Evolutionary conservation across 2,888 invertebrate species (phyloP), one percentile per base, ranked within the genome.

Genomic region (Drosophila imparisetae): DNA sequence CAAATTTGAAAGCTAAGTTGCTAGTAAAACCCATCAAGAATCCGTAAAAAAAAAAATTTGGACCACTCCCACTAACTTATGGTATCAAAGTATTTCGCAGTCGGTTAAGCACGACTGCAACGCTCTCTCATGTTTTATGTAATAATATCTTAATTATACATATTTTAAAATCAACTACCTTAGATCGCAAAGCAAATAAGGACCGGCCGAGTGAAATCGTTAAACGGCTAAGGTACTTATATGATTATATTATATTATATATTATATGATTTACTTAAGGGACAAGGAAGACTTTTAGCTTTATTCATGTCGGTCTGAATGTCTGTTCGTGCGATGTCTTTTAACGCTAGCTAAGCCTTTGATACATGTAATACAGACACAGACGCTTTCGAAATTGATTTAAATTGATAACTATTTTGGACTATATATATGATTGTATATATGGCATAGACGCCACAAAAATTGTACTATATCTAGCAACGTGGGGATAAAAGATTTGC

Each of bases 211-310:
- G 55, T 8, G 66, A 78, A 18, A 34, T 80, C 4, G 27, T 73
- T 1, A 66, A 66, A 4, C 68, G 61, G 0, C 38, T 83, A 27
- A 82, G 83, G 83, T 83, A 72, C 13, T 32, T 48, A 21, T 48
- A 24, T 45, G 4, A 45, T 15, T 45, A 29, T 7, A 3, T 18
- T 8, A 15, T 27, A 48, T 15, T 27, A 18, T 3, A 27, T 18
- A 18, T 32, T 48, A 21, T 34, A 45, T 45, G 1, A 45, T 24
- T 45, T 45, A 24, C 13, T 21, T 45, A 21, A 21, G 40, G 10
- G 11, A 2, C 40, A 11, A 40, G 4, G n/a, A 11, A 5, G 5
- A 40, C 4, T 10, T 32, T 40, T n/a, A 40, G 10, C n/a, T n/a
- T n/a, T 40, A 4, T 40, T 1, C 21, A 42, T 21, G 10, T 42